Evolutionary conservation across 2,797 vertebrate genomes (phyloP), one percentile per base, ranked within the genome.

Genomic region (Tragelaphus eurycerus): DNA sequence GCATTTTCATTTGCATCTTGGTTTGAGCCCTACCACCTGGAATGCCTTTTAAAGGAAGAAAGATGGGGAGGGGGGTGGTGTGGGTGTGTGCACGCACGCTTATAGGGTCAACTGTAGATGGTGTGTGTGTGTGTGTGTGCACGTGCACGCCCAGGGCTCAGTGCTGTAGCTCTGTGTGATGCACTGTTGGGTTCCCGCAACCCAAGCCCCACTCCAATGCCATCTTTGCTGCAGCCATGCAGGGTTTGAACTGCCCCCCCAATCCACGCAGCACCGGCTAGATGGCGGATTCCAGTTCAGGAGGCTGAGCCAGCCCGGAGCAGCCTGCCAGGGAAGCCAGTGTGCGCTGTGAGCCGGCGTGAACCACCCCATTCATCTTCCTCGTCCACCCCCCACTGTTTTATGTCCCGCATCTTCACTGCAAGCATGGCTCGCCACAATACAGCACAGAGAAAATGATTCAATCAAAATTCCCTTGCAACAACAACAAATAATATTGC

Each of bases 381-480:
- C 71, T 5, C 0, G 0, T 31, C 59, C 85, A 46, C 1, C n/a
- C 84, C 60, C 34, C 4, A 19, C 71, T 21, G 43, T 59, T 91
- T 81, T 48, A 79, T 67, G 74, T 76, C 79, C 84, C 59, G 2
- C n/a, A n/a, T 62, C 96, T 90, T 92, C 93, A 82, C 34, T 83
- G 76, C 93, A 95, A 93, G 52, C 55, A 5, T 1, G 25, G 71
- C 38, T 96, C 2, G 3, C 81, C 85, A 95, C 57, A 88, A 85
- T 34, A 34, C 86, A 62, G 23, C 27, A 60, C 88, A 34, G 79
- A 93, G 95, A 86, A 98, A 96, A 96, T 88, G 60, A 90, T 95
- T 96, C 96, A 55, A 95, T 97, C 98, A 98, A 97, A 91, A 97
- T 93, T 76, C 96, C 93, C 89, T 91, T 96, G 94, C 93, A 96